These are phyloP conservation scores for Melanitta fusca DNA, from an alignment of 2,797 vertebrate species.

Conservation along the genomic window DNA sequence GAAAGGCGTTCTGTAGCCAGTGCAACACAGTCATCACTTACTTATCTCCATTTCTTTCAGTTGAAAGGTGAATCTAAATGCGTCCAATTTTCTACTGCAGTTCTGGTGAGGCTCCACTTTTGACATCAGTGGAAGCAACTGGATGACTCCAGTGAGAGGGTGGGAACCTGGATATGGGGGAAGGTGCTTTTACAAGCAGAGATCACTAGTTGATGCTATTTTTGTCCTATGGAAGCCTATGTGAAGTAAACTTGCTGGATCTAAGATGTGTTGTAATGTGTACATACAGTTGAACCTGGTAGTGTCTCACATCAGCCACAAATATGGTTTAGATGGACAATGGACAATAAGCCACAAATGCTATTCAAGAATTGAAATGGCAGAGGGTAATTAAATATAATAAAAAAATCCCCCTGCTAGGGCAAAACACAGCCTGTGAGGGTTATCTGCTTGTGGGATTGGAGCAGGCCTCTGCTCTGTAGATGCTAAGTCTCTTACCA, in stretches of 20 bases:
- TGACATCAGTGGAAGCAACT: background rate
- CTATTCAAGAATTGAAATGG: background rate
- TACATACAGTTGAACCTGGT: background rate
- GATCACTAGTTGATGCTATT: background rate
- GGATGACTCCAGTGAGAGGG: background rate
- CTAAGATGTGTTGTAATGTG: background rate
- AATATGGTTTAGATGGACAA: too few species aligned
- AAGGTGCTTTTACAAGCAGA: background rate
- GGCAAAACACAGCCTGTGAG: background rate
- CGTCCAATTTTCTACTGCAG: background rate
- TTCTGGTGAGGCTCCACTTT: background rate
- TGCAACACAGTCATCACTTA: background rate
- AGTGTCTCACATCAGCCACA: background rate
- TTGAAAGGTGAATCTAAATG: background rate
- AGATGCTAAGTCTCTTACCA: background rate
- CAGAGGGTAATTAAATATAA: background rate
- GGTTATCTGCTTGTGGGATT: background rate
- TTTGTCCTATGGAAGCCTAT: background rate
- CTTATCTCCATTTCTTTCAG: background rate
- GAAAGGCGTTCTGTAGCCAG: slow-evolving; percentile 8
- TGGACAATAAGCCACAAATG: background rate
- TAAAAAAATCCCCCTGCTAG: background rate
- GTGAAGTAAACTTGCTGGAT: background rate
- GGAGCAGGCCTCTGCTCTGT: background rate
- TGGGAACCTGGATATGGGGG: background rate